Conservation (phyloP, 2,113 vertebrate genomes). For the Mungos mungo region DNA sequence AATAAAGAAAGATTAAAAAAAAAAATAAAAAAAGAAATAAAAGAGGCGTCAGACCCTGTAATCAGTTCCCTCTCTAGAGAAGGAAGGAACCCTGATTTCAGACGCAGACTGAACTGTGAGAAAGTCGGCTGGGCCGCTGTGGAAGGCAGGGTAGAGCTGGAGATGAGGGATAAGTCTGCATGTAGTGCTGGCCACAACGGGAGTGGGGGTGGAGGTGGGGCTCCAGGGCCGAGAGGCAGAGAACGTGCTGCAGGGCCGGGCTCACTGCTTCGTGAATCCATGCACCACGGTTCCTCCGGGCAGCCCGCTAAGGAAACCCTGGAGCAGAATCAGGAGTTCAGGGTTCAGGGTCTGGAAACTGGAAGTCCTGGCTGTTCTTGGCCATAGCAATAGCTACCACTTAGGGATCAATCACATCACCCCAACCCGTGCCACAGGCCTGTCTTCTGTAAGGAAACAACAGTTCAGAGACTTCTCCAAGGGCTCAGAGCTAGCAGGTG, state of each 20-base stretch:
- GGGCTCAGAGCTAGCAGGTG: neutral
- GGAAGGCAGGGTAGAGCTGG: neutral
- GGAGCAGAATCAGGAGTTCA: neutral
- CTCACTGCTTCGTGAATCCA: fast-evolving
- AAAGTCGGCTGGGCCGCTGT: neutral
- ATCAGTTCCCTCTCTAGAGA: neutral
- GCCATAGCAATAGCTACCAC: neutral
- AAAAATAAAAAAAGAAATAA: no score
- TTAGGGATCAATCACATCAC: neutral
- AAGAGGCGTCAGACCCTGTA: neutral
- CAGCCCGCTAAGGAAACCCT: fast-evolving
- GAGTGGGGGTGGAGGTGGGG: no score
- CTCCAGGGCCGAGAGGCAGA: neutral
- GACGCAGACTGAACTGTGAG: neutral
- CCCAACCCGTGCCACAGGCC: neutral
- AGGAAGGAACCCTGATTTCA: neutral
- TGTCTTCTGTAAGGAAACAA: neutral
- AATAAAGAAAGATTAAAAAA: no score
- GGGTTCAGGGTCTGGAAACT: neutral
- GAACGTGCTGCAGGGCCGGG: fast-evolving
- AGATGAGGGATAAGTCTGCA: fast-evolving
- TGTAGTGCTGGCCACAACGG: fast-evolving
- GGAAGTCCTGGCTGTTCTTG: neutral
- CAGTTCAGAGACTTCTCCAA: neutral
- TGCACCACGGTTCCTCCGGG: fast-evolving